Percentiles rank a stretch among this genome's conserved stretches.
These are phyloP conservation scores for Porites divaricata DNA, from an alignment of 92 coral and sea anemone genomes.

Conservation along the genomic window DNA sequence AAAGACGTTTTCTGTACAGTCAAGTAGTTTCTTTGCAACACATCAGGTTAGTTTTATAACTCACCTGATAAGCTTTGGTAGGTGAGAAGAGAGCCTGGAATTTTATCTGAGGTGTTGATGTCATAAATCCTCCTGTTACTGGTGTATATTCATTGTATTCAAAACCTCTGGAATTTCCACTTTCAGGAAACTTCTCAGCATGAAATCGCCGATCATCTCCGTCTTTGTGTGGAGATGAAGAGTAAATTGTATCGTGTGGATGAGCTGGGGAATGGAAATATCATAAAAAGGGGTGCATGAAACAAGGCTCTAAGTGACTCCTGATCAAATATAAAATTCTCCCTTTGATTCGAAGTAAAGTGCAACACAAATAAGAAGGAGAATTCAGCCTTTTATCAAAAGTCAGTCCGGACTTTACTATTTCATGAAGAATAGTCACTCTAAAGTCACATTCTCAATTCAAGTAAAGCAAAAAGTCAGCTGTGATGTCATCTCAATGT, in stretches of 20 bases:
- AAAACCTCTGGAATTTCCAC: constrained; percentile 26
- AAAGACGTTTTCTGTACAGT: background rate
- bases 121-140: constrained; percentile 45
- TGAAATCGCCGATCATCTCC: constrained; percentile 28
- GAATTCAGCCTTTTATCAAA: no score
- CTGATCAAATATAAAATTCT: no score
- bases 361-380: no score
- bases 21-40: no score
- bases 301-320: no score
- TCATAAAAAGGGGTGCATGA: no score
- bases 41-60: background rate
- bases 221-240: constrained; percentile 30
- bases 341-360: no score
- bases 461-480: no score
- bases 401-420: no score
- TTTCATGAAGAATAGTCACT: no score
- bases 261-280: background rate
- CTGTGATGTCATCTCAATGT: no score
- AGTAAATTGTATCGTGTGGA: constrained; percentile 5
- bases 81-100: constrained; percentile 44
- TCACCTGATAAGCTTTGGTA: constrained; percentile 48
- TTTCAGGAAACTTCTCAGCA: constrained; percentile 31
- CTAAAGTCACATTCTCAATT: no score
- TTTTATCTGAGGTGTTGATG: constrained; percentile 63
- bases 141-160: constrained; percentile 32